These are phyloP conservation scores for Venturia canescens DNA, from an alignment of 1,140 invertebrate genomes.

Conservation along the genomic window DNA sequence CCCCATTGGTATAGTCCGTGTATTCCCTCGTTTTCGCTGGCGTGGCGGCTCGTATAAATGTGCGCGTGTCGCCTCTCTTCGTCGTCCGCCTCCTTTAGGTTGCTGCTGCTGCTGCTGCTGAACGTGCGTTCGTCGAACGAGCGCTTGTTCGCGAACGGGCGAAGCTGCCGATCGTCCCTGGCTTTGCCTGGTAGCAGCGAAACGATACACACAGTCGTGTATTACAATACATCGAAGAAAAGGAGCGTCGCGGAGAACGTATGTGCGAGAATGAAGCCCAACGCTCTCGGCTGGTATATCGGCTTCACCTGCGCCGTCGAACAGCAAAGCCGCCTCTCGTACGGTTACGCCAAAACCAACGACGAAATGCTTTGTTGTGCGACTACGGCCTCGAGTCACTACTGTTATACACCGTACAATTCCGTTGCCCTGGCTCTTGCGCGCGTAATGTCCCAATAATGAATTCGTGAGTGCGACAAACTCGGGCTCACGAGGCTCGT, in stretches of 20 bases:
- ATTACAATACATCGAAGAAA: conserved; percentile 8
- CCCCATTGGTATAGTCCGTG: conserved; percentile 20
- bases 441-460: background rate
- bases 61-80: conserved; percentile 49
- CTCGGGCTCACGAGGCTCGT: background rate
- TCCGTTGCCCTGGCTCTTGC: background rate
- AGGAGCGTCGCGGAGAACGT: conserved; percentile 14
- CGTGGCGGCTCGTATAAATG: conserved; percentile 29
- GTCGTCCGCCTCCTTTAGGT: conserved; percentile 59
- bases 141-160: conserved; percentile 35
- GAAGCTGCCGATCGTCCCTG: conserved; percentile 36
- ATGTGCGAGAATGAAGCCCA: conserved; percentile 8
- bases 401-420: background rate
- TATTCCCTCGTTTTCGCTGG: conserved; percentile 36
- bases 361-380: conserved; percentile 30
- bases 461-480: background rate
- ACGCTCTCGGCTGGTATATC: conserved; percentile 33
- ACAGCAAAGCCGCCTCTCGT: conserved; percentile 2
- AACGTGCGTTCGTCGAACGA: conserved; percentile 43
- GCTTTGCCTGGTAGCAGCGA: conserved; percentile 30
- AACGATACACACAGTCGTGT: background rate
- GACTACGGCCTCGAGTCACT: background rate
- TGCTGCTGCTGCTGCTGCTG: conserved; percentile 27
- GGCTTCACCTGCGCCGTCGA: conserved; percentile 42
- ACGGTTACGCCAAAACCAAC: background rate